phyloP scores from a whole-genome alignment of 92 coral and sea anemone genomes.

The Heliopora coerulea region DNA sequence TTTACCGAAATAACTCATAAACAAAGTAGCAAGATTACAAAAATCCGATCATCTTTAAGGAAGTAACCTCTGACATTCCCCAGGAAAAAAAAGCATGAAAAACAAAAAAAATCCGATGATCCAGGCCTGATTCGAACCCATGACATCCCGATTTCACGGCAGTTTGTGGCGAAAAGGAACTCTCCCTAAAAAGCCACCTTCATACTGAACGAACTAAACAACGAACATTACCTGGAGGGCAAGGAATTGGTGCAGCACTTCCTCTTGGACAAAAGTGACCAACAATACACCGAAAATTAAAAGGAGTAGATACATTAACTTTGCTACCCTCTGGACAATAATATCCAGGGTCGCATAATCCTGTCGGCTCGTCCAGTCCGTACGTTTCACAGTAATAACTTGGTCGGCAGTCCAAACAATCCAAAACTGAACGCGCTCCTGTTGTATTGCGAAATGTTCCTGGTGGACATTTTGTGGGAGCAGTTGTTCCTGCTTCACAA shows the following conservation, averaged over 20 bases:
- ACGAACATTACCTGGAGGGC: slow-evolving; percentile 62
- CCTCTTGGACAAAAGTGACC: slow-evolving; percentile 82
- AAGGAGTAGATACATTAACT: slow-evolving; percentile 80
- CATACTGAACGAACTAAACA: neutral
- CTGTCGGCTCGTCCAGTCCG: slow-evolving; percentile 75
- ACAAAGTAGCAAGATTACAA: too few species aligned
- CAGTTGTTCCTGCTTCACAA: slow-evolving; percentile 73
- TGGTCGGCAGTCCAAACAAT: slow-evolving; percentile 90
- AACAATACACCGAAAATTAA: slow-evolving; percentile 66
- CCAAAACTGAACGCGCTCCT: slow-evolving; percentile 75
- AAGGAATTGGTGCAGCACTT: slow-evolving; percentile 71
- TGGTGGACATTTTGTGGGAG: slow-evolving; percentile 79
- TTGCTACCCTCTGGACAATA: slow-evolving; percentile 85
- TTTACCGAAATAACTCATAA: too few species aligned
- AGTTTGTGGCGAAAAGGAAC: too few species aligned
- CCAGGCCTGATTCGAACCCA: too few species aligned
- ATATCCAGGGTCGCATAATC: slow-evolving; percentile 71
- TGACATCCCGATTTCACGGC: too few species aligned
- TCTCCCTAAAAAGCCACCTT: too few species aligned
- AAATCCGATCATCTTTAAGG: too few species aligned
- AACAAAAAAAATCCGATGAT: too few species aligned
- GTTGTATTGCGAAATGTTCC: slow-evolving; percentile 98
- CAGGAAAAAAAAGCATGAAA: too few species aligned
- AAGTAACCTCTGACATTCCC: too few species aligned
- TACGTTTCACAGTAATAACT: slow-evolving; percentile 83